Conservation (phyloP, 2,113 vertebrate species). For the Cairina moschata region DNA sequence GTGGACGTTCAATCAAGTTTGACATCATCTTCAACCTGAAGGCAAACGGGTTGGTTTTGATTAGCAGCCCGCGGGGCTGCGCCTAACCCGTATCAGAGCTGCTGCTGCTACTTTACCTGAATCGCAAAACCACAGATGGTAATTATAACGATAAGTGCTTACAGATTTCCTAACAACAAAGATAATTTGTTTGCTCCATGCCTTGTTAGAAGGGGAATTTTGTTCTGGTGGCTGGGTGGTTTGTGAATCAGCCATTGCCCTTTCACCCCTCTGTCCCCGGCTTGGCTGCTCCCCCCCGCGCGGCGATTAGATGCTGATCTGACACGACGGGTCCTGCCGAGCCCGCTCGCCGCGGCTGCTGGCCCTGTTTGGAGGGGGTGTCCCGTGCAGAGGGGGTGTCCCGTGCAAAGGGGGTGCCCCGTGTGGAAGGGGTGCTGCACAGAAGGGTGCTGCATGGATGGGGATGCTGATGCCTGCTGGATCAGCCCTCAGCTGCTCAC, state of each 20-base stretch:
- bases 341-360: background rate
- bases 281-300: conserved; percentile 31
- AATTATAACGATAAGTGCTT: conserved; percentile 82
- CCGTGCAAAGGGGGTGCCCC: too few relatives aligned
- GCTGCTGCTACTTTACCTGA: conserved; percentile 76
- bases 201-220: conserved; percentile 77
- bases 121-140: conserved; percentile 76
- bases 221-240: conserved; percentile 76
- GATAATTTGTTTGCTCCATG: conserved; percentile 83
- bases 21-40: conserved; percentile 71
- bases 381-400: background rate
- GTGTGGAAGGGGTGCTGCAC: too few relatives aligned
- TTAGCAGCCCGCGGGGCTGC: conserved; percentile 63
- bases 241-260: conserved; percentile 69
- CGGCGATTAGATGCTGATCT: conserved; percentile 62
- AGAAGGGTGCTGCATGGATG: too few relatives aligned
- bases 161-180: conserved; percentile 83
- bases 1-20: conserved; percentile 67
- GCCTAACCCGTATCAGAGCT: conserved; percentile 56
- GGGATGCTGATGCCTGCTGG: background rate
- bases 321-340: background rate
- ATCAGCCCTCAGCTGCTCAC: background rate
- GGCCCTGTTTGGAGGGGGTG: background rate
- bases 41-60: conserved; percentile 77
- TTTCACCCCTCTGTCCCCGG: conserved; percentile 70